These are phyloP conservation scores for Sipunculus nudus DNA, from an alignment of 2,888 invertebrate species.

Conservation along the genomic window DNA sequence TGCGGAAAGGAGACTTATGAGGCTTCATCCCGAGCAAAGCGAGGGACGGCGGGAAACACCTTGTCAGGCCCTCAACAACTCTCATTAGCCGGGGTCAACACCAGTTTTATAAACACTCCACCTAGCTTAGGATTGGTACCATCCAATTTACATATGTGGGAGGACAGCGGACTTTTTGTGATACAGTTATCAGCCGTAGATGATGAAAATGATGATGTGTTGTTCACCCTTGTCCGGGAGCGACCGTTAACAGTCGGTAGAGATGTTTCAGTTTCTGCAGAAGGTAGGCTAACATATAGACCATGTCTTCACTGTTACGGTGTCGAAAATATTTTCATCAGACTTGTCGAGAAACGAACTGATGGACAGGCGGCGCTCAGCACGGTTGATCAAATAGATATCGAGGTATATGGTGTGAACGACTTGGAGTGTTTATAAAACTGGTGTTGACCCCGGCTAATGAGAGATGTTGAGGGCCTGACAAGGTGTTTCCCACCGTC, in stretches of 20 bases:
- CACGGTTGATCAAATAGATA: background rate
- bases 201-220: background rate
- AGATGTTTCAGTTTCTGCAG: background rate
- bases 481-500: background rate
- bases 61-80: background rate
- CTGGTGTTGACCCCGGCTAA: background rate
- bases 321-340: background rate
- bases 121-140: background rate
- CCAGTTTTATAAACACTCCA: background rate
- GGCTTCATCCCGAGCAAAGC: background rate
- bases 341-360: background rate
- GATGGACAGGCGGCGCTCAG: background rate
- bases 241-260: background rate
- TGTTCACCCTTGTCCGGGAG: background rate
- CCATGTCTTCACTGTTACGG: background rate
- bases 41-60: background rate
- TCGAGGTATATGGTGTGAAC: background rate
- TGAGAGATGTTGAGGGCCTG: background rate
- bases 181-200: background rate
- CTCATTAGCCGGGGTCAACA: background rate
- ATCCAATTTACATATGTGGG: too few relatives aligned
- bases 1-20: background rate
- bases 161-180: too few relatives aligned
- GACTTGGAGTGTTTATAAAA: background rate
- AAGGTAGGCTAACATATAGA: background rate